A percentile compares a stretch with the other conserved stretches of the same genome.
Conservation (phyloP, 2,888 invertebrate genomes). For the Dorcus hopei region DNA sequence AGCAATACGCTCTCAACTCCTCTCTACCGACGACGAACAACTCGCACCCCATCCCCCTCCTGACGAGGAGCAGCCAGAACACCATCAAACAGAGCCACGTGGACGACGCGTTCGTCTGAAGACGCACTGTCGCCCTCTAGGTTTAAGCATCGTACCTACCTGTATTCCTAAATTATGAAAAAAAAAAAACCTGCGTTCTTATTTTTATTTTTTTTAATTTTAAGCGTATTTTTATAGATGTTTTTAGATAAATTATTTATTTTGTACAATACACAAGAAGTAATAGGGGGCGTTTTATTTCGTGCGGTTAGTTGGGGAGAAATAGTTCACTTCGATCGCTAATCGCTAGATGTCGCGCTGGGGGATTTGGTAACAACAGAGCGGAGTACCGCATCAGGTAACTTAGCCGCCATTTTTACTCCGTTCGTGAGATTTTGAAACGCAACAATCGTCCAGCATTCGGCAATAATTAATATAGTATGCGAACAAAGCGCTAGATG, state of each 20-base stretch:
- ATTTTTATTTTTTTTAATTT: slow-evolving; percentile 8
- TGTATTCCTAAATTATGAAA: background rate
- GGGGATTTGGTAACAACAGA: too few species aligned
- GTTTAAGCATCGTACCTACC: background rate
- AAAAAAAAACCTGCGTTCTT: background rate
- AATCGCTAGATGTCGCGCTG: too few species aligned
- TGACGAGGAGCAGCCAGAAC: slow-evolving; percentile 30
- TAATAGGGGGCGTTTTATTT: too few species aligned
- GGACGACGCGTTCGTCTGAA: slow-evolving; percentile 30
- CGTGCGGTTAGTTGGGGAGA: too few species aligned
- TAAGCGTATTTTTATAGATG: slow-evolving; percentile 7
- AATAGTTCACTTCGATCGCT: too few species aligned
- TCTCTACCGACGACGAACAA: slow-evolving; percentile 37
- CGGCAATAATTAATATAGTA: too few species aligned
- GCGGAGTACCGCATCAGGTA: too few species aligned
- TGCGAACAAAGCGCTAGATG: too few species aligned
- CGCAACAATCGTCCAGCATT: too few species aligned
- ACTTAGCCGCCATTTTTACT: too few species aligned
- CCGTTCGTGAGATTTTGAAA: too few species aligned
- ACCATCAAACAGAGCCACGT: slow-evolving; percentile 25
- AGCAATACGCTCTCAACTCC: slow-evolving; percentile 52
- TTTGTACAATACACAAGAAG: slow-evolving; percentile 1
- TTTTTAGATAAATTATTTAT: slow-evolving; percentile 8
- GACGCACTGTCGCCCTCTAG: background rate
- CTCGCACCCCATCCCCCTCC: slow-evolving; percentile 36